phyloP scores from a whole-genome alignment of 2,888 invertebrate species.

The Galerucella pusilla region DNA sequence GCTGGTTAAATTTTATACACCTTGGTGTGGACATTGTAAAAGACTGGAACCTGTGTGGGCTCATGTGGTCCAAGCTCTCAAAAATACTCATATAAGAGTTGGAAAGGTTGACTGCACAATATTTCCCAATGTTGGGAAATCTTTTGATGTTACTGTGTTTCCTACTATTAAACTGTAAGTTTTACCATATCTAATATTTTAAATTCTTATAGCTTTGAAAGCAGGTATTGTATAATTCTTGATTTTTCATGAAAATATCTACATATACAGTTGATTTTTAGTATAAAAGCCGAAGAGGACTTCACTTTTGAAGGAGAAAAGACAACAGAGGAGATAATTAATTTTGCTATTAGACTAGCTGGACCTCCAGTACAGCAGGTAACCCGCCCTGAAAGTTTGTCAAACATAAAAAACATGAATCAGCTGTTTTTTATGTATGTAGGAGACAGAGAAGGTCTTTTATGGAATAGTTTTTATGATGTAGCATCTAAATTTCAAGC shows the following conservation, averaged over 20 bases:
- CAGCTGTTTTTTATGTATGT: constrained; percentile 90
- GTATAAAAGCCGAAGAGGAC: constrained; percentile 83
- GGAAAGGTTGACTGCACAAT: constrained; percentile 94
- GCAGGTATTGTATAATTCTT: no score
- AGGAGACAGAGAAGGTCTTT: constrained; percentile 78
- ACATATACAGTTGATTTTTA: constrained; percentile 60
- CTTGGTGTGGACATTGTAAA: constrained; percentile 99
- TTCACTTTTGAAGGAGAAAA: constrained; percentile 88
- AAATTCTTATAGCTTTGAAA: no score
- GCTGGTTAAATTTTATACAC: constrained; percentile 97
- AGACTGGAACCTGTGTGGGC: constrained; percentile 94
- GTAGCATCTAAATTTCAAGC: constrained; percentile 85
- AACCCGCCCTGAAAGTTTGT: constrained; percentile 81
- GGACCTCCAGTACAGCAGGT: constrained; percentile 89
- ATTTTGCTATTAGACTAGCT: constrained; percentile 88
- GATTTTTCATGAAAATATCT: neutral
- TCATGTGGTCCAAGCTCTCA: constrained; percentile 90
- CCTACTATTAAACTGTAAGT: constrained; percentile 96
- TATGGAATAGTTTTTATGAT: constrained; percentile 78
- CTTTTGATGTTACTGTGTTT: constrained; percentile 89
- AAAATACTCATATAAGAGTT: constrained; percentile 85
- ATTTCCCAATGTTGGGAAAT: constrained; percentile 83
- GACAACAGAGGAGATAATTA: constrained; percentile 88
- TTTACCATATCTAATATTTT: neutral
- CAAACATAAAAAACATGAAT: constrained; percentile 79